A percentile compares a stretch with the other conserved stretches of the same genome.
These are phyloP conservation scores for Zalophus californianus DNA, from an alignment of 2,797 vertebrate species.

Conservation along the genomic window DNA sequence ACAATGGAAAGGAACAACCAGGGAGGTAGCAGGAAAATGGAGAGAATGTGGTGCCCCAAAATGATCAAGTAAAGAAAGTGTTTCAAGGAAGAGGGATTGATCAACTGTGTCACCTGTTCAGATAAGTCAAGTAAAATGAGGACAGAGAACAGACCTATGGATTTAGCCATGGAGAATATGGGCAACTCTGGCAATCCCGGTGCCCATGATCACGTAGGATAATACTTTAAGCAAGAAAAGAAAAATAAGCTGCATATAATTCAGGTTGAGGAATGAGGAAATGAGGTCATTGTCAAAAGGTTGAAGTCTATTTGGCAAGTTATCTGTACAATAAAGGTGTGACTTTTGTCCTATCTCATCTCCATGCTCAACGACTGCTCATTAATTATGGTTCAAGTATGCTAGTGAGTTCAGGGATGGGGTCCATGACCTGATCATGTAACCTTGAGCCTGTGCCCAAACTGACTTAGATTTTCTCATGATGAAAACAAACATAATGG, in stretches of 20 bases:
- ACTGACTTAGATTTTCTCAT: slow-evolving; percentile 55
- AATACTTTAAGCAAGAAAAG: slow-evolving; percentile 53
- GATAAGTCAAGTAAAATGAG: background rate
- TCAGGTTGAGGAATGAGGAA: slow-evolving; percentile 54
- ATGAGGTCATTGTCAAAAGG: slow-evolving; percentile 35
- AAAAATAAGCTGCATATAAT: slow-evolving; percentile 22
- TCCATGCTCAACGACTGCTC: slow-evolving; percentile 12
- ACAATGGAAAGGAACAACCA: slow-evolving; percentile 2
- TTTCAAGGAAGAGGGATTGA: background rate
- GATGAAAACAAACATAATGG: slow-evolving; percentile 59
- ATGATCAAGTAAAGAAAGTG: background rate
- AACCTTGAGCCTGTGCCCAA: slow-evolving; percentile 47
- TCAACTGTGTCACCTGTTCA: background rate
- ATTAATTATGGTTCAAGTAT: background rate
- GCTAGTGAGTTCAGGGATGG: slow-evolving; percentile 48
- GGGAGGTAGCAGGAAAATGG: background rate
- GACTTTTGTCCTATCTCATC: background rate
- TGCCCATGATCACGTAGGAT: background rate
- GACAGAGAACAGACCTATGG: background rate
- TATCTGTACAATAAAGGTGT: background rate
- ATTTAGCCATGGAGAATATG: background rate
- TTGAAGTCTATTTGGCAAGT: slow-evolving; percentile 19
- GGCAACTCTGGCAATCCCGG: background rate
- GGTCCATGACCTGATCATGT: background rate
- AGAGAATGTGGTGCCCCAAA: background rate